Percentiles rank a stretch among this genome's conserved stretches.
Evolutionary conservation across 2,797 vertebrate species (phyloP).

Genomic region (Danio aesculapii): DNA sequence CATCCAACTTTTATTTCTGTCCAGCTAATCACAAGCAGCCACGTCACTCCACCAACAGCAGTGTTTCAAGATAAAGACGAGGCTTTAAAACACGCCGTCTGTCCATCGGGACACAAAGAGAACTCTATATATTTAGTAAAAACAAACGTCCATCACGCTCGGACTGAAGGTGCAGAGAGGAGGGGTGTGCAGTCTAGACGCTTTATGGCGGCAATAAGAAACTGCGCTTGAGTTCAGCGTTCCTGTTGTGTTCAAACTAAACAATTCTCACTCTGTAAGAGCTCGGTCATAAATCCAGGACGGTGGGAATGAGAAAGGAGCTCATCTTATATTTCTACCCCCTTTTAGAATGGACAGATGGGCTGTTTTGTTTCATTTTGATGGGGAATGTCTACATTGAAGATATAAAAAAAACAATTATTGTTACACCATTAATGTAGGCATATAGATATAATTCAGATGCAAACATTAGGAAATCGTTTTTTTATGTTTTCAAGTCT

Average conservation of each 20-base stretch:
- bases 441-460: neutral
- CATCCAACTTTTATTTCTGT: neutral
- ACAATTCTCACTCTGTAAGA: conserved; percentile 74
- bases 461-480: neutral
- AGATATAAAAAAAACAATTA: conserved; percentile 7
- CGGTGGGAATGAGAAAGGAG: conserved; percentile 64
- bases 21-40: conserved; percentile 8
- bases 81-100: conserved; percentile 51
- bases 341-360: conserved; percentile 58
- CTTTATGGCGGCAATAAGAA: conserved; percentile 99
- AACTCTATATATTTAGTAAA: conserved; percentile 76
- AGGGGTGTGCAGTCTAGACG: conserved; percentile 98
- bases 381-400: conserved; percentile 22
- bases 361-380: conserved; percentile 48
- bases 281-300: conserved; percentile 69
- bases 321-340: conserved; percentile 40
- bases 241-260: conserved; percentile 92
- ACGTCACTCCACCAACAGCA: neutral
- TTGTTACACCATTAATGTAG: neutral
- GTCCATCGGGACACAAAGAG: conserved; percentile 70
- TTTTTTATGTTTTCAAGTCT: neutral
- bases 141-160: conserved; percentile 75
- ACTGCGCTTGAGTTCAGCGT: conserved; percentile 88
- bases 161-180: conserved; percentile 71
- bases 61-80: conserved; percentile 26